Evolutionary conservation across 1,140 invertebrate genomes (phyloP), one percentile per base, ranked within the genome.

Genomic region (Meloidogyne chitwoodi): DNA sequence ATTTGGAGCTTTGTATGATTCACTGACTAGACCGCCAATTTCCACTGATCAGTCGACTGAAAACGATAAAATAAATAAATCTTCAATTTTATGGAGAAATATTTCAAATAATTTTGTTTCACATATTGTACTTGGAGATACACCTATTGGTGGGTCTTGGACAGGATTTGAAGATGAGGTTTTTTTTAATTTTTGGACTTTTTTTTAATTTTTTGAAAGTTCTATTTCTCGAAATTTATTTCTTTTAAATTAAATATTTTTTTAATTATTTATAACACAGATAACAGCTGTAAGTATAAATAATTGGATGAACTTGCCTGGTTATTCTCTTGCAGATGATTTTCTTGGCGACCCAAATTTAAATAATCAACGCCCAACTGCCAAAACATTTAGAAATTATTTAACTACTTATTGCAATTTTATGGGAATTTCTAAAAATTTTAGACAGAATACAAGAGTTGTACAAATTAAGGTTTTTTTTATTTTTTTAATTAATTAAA

Each of bases 221-320:
- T 41, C 12, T 2, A 24, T 41, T 62, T 6, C 4, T 26, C 1
- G 6, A n/a, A 5, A n/a, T 79, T 26, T 14, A 78, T 64, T 44
- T 12, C 19, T n/a, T 11, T 78, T 77, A 68, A 72, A 24, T 38
- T 31, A 22, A 62, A 73, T 16, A n/a, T 61, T 27, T 75, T 41
- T 34, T 77, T 19, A 38, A 22, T 24, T 64, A 26, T 38, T 6
- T 38, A 6, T 38, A 38, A 38, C 2, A 26, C 68, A 85, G 82
- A 86, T 86, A 83, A 56, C 77, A 11, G 76, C 85, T 11, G 85
- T 86, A 11, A 80, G 77, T 14, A 70, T 83, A 11, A 65, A 65
- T 19, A 74, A 75, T 44, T 85, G 85, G 84, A 80, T 86, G 71
- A 84, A 86, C 63, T 74, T 86, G 48, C 84, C 84, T 8, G 85